Percentiles rank a stretch among this genome's conserved stretches.
Evolutionary conservation across 2,797 vertebrate genomes (phyloP).

Genomic region (Anas flavirostris): DNA sequence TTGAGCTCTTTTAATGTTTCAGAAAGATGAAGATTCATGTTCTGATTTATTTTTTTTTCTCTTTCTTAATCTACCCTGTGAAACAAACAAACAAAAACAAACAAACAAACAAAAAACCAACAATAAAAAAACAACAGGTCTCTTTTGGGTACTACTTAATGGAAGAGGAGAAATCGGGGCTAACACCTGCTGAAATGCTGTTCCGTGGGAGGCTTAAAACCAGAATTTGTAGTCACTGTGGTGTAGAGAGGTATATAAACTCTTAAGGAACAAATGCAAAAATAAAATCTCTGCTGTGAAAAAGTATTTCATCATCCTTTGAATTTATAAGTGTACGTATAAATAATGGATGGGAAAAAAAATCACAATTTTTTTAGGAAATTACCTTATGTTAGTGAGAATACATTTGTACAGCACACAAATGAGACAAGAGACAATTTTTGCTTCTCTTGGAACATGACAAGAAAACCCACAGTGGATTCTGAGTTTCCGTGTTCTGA

Average conservation of each 20-base stretch:
- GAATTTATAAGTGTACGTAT: not conserved
- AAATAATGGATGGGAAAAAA: not conserved
- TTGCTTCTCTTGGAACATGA: not conserved
- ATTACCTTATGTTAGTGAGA: not conserved
- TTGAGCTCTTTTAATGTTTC: not conserved
- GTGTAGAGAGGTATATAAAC: not conserved
- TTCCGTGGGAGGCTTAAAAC: not conserved
- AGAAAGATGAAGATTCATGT: not conserved
- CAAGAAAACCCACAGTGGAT: not conserved
- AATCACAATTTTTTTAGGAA: not conserved
- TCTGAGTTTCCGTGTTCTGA: not conserved
- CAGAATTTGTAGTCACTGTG: not conserved
- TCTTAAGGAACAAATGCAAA: not conserved
- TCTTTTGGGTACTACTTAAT: not conserved
- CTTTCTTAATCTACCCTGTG: not conserved
- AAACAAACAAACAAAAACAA: not conserved
- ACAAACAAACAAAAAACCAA: too few species aligned
- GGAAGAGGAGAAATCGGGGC: not conserved
- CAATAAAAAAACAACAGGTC: not conserved
- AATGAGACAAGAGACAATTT: not conserved
- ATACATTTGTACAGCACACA: not conserved
- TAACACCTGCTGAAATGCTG: not conserved
- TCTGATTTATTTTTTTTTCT: not conserved
- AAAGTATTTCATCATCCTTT: not conserved
- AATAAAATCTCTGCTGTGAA: not conserved